phyloP scores from a whole-genome alignment of 2,113 vertebrate genomes.

The Scomber japonicus region DNA sequence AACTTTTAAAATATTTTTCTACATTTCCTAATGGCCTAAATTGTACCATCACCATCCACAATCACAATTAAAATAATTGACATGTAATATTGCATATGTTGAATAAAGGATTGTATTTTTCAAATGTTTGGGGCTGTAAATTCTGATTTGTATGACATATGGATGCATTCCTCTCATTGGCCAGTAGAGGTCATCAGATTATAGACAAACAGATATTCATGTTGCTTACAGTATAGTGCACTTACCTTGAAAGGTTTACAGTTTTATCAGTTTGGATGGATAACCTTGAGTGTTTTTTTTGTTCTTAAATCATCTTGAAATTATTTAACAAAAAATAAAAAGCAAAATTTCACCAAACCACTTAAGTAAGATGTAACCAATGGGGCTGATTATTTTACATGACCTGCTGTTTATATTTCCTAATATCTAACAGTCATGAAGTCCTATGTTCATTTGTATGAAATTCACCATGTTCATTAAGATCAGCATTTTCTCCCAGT shows the following conservation, averaged over 20 bases:
- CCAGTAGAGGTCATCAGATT: constrained; percentile 74
- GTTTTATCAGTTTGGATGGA: not conserved
- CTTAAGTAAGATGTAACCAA: not conserved
- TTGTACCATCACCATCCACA: constrained; percentile 48
- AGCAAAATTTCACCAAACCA: not conserved
- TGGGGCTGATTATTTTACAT: not conserved
- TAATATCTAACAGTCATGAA: not conserved
- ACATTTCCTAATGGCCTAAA: constrained; percentile 28
- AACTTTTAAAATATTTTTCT: constrained; percentile 43
- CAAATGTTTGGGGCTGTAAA: not conserved
- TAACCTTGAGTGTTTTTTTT: too few relatives aligned
- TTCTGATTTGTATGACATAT: not conserved
- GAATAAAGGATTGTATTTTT: constrained; percentile 76
- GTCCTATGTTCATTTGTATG: too few relatives aligned
- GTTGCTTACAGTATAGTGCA: not conserved
- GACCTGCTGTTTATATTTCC: not conserved
- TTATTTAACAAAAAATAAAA: not conserved
- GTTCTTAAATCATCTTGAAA: not conserved
- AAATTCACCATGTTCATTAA: not conserved
- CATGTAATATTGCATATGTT: constrained; percentile 54
- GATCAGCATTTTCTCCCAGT: constrained; percentile 6
- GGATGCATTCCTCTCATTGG: constrained; percentile 14
- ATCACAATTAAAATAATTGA: constrained; percentile 34
- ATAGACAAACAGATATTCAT: constrained; percentile 27
- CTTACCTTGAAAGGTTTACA: not conserved